Evolutionary conservation across 1,140 invertebrate species (phyloP).

Genomic region (Cotesia chilonis): DNA sequence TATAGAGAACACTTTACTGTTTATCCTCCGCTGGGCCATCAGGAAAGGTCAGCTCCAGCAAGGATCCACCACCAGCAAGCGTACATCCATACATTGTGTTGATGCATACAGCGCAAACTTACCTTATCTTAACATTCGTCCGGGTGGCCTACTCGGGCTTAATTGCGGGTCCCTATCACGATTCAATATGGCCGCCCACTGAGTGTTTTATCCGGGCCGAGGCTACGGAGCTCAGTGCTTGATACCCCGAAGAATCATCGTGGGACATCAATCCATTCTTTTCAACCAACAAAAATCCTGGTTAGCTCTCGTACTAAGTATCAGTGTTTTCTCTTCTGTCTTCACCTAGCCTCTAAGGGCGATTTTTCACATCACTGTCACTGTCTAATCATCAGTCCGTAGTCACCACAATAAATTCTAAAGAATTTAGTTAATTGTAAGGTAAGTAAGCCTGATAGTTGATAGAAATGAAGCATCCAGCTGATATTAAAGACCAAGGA

Average conservation of each 20-base stretch:
- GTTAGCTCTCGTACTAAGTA: too few relatives aligned
- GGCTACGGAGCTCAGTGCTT: neutral
- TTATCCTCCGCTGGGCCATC: conserved; percentile 41
- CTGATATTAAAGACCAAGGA: conserved; percentile 7
- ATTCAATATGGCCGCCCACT: conserved; percentile 66
- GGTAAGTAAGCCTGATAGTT: neutral
- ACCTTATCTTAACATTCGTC: conserved; percentile 61
- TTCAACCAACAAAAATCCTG: too few relatives aligned
- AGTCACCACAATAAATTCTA: too few relatives aligned
- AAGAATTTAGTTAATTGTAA: too few relatives aligned
- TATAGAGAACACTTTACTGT: conserved; percentile 32
- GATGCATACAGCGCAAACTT: conserved; percentile 45
- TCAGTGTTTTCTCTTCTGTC: too few relatives aligned
- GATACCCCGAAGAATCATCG: conserved; percentile 27
- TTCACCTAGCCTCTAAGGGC: too few relatives aligned
- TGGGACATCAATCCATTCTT: conserved; percentile 32
- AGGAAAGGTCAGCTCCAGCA: conserved; percentile 56
- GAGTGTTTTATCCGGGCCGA: conserved; percentile 45
- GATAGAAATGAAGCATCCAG: neutral
- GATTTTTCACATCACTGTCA: too few relatives aligned
- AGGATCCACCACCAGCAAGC: too few relatives aligned
- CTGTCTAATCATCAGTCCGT: too few relatives aligned
- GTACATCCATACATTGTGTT: neutral
- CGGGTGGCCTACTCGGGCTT: conserved; percentile 66
- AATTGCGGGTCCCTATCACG: conserved; percentile 65